Base-by-base conservation (phyloP, 2,797 vertebrate species). In the Gambusia yucatana region DNA sequence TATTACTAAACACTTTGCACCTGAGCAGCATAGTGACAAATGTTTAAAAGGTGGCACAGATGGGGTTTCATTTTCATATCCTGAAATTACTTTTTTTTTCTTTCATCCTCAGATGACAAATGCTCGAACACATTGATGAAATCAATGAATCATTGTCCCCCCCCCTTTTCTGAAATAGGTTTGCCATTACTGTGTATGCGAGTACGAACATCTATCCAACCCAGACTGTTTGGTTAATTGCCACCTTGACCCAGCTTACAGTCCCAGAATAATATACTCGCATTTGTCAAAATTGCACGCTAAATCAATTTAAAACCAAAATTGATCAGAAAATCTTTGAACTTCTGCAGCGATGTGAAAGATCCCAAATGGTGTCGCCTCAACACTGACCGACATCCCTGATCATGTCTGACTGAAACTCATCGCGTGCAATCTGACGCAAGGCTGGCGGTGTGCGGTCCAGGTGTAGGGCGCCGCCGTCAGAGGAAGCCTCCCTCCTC, bases 91-190 rank as follows among this genome's bases (percentile, higher is more conserved):
- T 1, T 36, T 63, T 63, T 63, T 14, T 61, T 33, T 17, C 3
- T 36, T 33, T 39, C 33, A 2, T 13, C 46, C 39, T 80, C 22
- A 50, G 25, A 57, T 59, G 76, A 78, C 69, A 80, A 63, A 44
- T 2, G 46, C 55, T 76, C 57, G 48, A 88, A 75, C 77, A 84
- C 80, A 82, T 74, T 90, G 89, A 82, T 78, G 82, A 88, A 90
- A 91, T 86, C 77, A 81, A 71, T 89, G 84, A 92, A 86, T 90
- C 82, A 88, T 86, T 71, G 63, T 65, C 3, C 0, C 3, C 63
- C 77, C 52, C 2, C 7, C 7, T 52, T 52, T 52, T 52, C 50
- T 52, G 50, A 89, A 90, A 90, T 80, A 67, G 72, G 65, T 39
- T 77, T 80, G 73, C 80, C 82, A 77, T 74, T 79, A 77, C 67